phyloP scores from a whole-genome alignment of 2,113 vertebrate genomes.

The Pan troglodytes region NHGRI_mPanTro3-v2.1_pri NC_072409.2:37530501-37531000 shows the following conservation, averaged over 20 bases:
- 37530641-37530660: constrained; percentile 46
- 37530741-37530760: not conserved
- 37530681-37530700: constrained; percentile 28
- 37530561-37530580: constrained; percentile 29
- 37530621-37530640: constrained; percentile 29
- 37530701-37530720: not conserved
- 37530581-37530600: not conserved
- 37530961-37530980: not conserved
- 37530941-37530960: not conserved
- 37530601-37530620: not conserved
- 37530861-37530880: constrained; percentile 27
- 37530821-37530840: constrained; percentile 9
- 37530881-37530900: not conserved
- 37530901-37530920: constrained; percentile 21
- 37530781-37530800: constrained; percentile 2
- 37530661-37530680: constrained; percentile 27
- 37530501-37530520: not conserved
- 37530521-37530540: not conserved
- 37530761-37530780: not conserved
- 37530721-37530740: not conserved
- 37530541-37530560: not conserved
- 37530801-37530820: not conserved
- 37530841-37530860: not conserved
- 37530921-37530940: not conserved
- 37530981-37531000: not conserved